Conservation (phyloP, 2,888 invertebrate species). For the Osmoderma eremita region DNA sequence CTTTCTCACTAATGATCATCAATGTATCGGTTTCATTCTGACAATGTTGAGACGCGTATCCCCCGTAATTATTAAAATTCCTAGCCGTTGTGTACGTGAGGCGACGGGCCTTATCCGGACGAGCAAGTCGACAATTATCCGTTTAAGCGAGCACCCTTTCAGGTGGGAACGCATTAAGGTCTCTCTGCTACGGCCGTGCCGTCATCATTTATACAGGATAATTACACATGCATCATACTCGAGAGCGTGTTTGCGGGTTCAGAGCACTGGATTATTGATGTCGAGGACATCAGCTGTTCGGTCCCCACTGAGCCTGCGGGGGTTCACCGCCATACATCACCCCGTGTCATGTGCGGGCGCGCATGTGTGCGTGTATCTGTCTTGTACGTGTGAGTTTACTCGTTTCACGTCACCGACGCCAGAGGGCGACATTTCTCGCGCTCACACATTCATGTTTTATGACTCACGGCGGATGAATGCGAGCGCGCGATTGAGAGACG, state of each 20-base stretch:
- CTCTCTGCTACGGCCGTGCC: conserved; percentile 48
- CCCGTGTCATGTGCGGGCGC: conserved; percentile 19
- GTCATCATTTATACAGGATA: conserved; percentile 55
- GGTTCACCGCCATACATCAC: conserved; percentile 32
- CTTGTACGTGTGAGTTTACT: conserved; percentile 14
- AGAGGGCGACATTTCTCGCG: conserved; percentile 33
- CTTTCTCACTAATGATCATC: no score
- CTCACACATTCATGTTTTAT: conserved; percentile 37
- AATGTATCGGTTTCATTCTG: no score
- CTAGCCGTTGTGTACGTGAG: conserved; percentile 4
- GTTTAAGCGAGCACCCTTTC: conserved; percentile 49
- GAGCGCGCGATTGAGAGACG: conserved; percentile 31
- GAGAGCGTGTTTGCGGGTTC: conserved; percentile 50
- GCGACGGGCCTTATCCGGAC: conserved; percentile 37
- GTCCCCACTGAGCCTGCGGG: conserved; percentile 30
- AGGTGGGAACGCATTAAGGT: conserved; percentile 55
- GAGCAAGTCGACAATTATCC: conserved; percentile 42
- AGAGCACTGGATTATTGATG: conserved; percentile 54
- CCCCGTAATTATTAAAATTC: conserved; percentile 17
- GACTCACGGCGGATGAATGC: conserved; percentile 34
- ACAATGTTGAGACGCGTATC: no score
- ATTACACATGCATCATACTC: conserved; percentile 57
- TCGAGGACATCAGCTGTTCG: conserved; percentile 53
- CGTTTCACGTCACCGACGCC: conserved; percentile 32
- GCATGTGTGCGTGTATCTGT: conserved; percentile 8